These are phyloP conservation scores for Drosophila kanekoi DNA, from an alignment of 2,888 invertebrate species.

Conservation along the genomic window DNA sequence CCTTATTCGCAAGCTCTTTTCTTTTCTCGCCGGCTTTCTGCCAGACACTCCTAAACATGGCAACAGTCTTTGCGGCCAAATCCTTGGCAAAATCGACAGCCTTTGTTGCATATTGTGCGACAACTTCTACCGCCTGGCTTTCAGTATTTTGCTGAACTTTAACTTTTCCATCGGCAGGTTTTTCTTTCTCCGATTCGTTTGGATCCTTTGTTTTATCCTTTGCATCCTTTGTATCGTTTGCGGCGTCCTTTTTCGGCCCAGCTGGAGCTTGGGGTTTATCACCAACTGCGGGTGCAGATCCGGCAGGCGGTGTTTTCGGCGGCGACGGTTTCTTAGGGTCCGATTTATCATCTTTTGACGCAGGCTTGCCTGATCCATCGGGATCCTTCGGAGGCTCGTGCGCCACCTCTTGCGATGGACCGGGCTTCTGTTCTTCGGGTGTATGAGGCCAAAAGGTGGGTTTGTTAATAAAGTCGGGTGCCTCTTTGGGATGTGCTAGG, in stretches of 20 bases:
- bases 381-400: not conserved
- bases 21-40: slow-evolving; percentile 7
- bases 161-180: not conserved
- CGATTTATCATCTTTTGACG: slow-evolving; percentile 1
- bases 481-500: slow-evolving; percentile 90
- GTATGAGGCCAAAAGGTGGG: slow-evolving; percentile 95
- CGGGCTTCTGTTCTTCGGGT: slow-evolving; percentile 87
- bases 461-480: slow-evolving; percentile 88
- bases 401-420: slow-evolving; percentile 36
- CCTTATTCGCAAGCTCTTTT: slow-evolving; percentile 1
- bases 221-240: not conserved
- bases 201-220: not conserved
- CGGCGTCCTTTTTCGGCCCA: not conserved
- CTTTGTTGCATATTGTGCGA: slow-evolving; percentile 25
- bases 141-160: slow-evolving; percentile 5
- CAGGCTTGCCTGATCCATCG: not conserved
- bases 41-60: not conserved
- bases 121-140: slow-evolving; percentile 22
- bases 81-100: slow-evolving; percentile 21
- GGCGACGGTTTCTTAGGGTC: slow-evolving; percentile 18
- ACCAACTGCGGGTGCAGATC: not conserved
- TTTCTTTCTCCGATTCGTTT: not conserved
- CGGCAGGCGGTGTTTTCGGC: slow-evolving; percentile 24
- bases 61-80: slow-evolving; percentile 14
- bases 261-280: not conserved